Evolutionary conservation across 2,797 vertebrate species (phyloP).

Genomic region (Gymnothorax javanicus): DNA sequence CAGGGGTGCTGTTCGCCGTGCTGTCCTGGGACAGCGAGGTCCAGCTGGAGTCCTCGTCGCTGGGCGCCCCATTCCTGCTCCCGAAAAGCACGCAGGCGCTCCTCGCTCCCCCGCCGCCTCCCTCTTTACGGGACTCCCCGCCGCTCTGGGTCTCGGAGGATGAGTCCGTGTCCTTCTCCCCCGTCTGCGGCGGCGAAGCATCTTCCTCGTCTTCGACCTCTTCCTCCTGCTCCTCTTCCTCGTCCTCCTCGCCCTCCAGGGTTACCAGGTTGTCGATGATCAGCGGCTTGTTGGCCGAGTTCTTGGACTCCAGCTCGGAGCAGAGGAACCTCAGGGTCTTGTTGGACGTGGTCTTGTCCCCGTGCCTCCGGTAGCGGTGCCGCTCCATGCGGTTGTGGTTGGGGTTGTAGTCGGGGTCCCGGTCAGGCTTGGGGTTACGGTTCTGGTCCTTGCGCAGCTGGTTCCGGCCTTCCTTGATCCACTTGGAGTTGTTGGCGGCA

Average conservation of each 20-base stretch:
- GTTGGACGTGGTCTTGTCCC: conserved; percentile 57
- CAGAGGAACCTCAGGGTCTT: conserved; percentile 70
- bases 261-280: conserved; percentile 68
- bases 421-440: conserved; percentile 61
- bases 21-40: conserved; percentile 86
- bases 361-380: conserved; percentile 61
- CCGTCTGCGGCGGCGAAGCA: conserved; percentile 62
- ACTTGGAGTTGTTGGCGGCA: conserved; percentile 78
- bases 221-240: conserved; percentile 57
- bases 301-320: conserved; percentile 73
- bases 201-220: conserved; percentile 72
- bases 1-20: conserved; percentile 81
- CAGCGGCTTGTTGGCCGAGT: conserved; percentile 66
- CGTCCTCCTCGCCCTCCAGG: conserved; percentile 63
- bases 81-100: conserved; percentile 87
- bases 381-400: conserved; percentile 68
- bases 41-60: conserved; percentile 91
- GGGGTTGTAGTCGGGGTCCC: conserved; percentile 52
- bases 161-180: conserved; percentile 61
- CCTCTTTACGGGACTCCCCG: conserved; percentile 73
- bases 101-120: conserved; percentile 72
- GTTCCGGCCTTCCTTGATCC: conserved; percentile 89
- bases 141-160: conserved; percentile 56
- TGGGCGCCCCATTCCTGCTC: conserved; percentile 79
- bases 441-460: conserved; percentile 85